phyloP scores from a whole-genome alignment of 2,113 vertebrate genomes.

The Ammodytes dubius region DNA sequence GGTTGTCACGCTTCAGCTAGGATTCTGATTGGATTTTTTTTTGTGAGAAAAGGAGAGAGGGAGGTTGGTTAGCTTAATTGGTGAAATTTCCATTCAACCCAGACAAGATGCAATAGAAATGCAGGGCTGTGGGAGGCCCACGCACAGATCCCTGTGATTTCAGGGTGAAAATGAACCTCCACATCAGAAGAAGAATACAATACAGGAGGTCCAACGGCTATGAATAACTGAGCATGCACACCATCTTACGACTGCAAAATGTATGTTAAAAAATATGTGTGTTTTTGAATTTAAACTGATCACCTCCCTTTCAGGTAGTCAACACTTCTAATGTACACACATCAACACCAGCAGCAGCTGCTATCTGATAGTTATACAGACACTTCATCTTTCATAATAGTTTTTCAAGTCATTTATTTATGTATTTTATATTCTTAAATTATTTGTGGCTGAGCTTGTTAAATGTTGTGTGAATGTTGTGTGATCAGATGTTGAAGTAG shows the following conservation, averaged over 20 bases:
- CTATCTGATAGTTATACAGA: neutral
- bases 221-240: constrained; percentile 12
- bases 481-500: neutral
- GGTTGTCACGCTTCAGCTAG: constrained; percentile 69
- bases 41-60: constrained; percentile 34
- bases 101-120: constrained; percentile 55
- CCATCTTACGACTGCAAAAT: constrained; percentile 3
- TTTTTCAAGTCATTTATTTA: neutral
- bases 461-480: neutral
- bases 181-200: constrained; percentile 35
- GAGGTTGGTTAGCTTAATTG: constrained; percentile 66
- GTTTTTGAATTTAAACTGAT: neutral
- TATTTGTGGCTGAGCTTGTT: neutral
- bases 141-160: constrained; percentile 46
- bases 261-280: neutral
- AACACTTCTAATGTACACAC: constrained; percentile 7
- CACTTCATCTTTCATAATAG: neutral
- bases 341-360: neutral
- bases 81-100: constrained; percentile 65
- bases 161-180: constrained; percentile 55
- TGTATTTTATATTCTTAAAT: neutral
- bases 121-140: constrained; percentile 45
- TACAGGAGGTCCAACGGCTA: constrained; percentile 4
- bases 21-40: constrained; percentile 65
- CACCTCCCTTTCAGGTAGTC: neutral